Percentiles rank a stretch among this genome's conserved stretches.
Conservation (phyloP, 2,888 invertebrate species). For the Agelastica alni region DNA sequence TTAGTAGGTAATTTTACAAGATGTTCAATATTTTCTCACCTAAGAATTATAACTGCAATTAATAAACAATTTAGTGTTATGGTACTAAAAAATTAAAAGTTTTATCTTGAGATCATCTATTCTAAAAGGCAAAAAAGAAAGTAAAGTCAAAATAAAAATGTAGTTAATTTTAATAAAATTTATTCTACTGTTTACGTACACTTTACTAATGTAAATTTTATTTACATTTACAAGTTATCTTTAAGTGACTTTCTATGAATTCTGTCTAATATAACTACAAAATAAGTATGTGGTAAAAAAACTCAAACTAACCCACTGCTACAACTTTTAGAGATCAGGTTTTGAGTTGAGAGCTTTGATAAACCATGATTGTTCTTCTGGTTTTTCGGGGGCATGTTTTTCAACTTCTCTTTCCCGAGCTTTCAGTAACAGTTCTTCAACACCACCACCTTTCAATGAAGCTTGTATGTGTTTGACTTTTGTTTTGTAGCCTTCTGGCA, state of each 20-base stretch:
- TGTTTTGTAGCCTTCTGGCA: conserved; percentile 36
- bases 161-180: too few species aligned
- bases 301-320: conserved; percentile 39
- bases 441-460: conserved; percentile 25
- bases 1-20: too few species aligned
- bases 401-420: conserved; percentile 39
- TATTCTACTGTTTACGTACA: not conserved
- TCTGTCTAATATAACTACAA: conserved; percentile 7
- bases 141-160: too few species aligned
- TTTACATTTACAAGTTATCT: too few species aligned
- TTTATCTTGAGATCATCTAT: too few species aligned
- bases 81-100: too few species aligned
- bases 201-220: too few species aligned
- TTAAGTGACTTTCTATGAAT: not conserved
- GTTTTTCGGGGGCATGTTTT: conserved; percentile 40
- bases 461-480: conserved; percentile 29
- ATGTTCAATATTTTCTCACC: too few species aligned
- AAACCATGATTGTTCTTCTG: conserved; percentile 39
- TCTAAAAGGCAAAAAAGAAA: too few species aligned
- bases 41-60: too few species aligned
- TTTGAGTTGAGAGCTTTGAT: conserved; percentile 34
- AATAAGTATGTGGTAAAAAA: conserved; percentile 19
- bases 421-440: conserved; percentile 36
- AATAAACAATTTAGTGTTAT: too few species aligned
- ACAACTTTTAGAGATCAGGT: conserved; percentile 39